Percentiles rank a stretch among this genome's conserved stretches.
Evolutionary conservation across 1,140 invertebrate species (phyloP).

Genomic region (Saxidomus purpurata): DNA sequence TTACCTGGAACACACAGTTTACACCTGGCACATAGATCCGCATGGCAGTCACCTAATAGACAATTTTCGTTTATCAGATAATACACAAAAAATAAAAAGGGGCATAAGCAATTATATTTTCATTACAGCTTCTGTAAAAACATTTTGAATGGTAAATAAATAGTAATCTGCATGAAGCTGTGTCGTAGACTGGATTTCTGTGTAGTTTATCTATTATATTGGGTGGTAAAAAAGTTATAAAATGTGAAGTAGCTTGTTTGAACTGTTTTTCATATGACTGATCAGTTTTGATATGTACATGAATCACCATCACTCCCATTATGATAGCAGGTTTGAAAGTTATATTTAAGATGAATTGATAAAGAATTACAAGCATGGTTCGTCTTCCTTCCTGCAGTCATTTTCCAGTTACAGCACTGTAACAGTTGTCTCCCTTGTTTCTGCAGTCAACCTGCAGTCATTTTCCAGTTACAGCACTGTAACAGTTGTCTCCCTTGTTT

Average conservation of each 20-base stretch:
- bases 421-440: no score
- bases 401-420: no score
- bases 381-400: no score
- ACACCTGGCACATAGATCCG: background rate
- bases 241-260: background rate
- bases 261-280: background rate
- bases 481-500: no score
- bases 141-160: background rate
- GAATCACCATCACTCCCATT: no score
- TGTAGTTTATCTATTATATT: background rate
- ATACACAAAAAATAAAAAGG: background rate
- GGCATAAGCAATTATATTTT: background rate
- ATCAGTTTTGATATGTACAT: background rate
- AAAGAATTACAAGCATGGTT: no score
- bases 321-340: no score
- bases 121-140: background rate
- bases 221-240: background rate
- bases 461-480: no score
- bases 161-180: background rate
- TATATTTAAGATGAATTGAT: no score
- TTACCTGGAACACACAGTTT: background rate
- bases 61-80: constrained; percentile 17
- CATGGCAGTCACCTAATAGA: background rate
- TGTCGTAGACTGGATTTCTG: background rate
- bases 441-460: no score